Evolutionary conservation across 2,888 invertebrate genomes (phyloP).

Genomic region (Argyresthia goedartella): DNA sequence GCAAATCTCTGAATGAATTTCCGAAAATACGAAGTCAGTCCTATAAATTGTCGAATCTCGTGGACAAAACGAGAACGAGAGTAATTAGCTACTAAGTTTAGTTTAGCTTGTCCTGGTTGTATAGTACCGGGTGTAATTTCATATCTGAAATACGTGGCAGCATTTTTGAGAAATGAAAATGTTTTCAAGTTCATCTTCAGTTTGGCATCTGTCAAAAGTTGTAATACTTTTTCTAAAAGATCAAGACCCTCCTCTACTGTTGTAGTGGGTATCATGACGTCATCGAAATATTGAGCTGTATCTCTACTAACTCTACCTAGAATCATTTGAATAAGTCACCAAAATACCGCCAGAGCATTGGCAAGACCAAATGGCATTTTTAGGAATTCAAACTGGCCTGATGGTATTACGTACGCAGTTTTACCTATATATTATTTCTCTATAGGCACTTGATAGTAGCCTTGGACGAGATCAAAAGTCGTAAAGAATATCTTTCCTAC

Average conservation of each 20-base stretch:
- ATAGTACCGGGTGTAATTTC: neutral
- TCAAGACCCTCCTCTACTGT: no score
- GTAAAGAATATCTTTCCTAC: constrained; percentile 6
- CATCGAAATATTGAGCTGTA: constrained; percentile 6
- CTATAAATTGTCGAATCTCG: no score
- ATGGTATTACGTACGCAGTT: constrained; percentile 9
- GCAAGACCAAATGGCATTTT: constrained; percentile 10
- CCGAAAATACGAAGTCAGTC: neutral
- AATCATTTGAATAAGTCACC: neutral
- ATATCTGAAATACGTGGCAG: neutral
- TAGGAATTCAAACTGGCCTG: constrained; percentile 8
- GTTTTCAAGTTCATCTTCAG: constrained; percentile 4
- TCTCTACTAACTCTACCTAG: neutral
- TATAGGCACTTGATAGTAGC: constrained; percentile 7
- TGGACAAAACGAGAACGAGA: neutral
- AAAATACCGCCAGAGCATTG: constrained; percentile 10
- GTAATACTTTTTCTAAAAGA: constrained; percentile 7
- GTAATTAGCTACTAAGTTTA: neutral
- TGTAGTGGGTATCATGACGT: constrained; percentile 7
- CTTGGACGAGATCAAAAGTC: constrained; percentile 8
- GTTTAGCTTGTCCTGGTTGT: neutral
- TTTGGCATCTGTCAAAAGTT: constrained; percentile 2
- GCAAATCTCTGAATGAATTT: neutral
- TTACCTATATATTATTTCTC: constrained; percentile 2
- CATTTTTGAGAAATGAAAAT: neutral